Evolutionary conservation across 2,888 invertebrate genomes (phyloP).

Genomic region (Euproctis similis): DNA sequence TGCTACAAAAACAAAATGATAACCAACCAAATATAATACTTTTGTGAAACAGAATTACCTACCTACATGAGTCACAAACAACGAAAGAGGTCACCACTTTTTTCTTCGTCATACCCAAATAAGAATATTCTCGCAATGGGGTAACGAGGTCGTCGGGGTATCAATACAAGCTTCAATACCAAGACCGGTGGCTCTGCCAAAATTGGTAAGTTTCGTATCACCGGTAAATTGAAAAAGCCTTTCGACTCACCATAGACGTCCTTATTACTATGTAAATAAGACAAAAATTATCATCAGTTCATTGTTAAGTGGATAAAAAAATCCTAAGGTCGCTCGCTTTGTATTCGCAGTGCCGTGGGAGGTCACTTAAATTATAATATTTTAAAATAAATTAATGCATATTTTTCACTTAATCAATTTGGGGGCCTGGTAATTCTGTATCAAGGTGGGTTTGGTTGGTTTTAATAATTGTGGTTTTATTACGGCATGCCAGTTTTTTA

Average conservation of each 20-base stretch:
- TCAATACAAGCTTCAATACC: constrained; percentile 24
- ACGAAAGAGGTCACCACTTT: neutral
- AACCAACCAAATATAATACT: neutral
- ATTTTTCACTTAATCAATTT: no score
- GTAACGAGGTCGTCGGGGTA: constrained; percentile 47
- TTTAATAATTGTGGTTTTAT: constrained; percentile 15
- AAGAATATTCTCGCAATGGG: constrained; percentile 37
- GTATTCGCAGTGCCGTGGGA: constrained; percentile 25
- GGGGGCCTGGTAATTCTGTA: constrained; percentile 23
- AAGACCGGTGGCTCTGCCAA: constrained; percentile 55
- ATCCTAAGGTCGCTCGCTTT: no score
- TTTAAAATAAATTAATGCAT: no score
- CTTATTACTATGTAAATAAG: constrained; percentile 14
- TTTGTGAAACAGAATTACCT: neutral
- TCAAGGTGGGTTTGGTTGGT: constrained; percentile 27
- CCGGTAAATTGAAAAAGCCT: constrained; percentile 27
- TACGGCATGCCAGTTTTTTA: constrained; percentile 3
- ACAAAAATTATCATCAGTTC: no score
- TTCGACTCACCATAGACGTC: constrained; percentile 5
- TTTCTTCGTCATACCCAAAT: constrained; percentile 44
- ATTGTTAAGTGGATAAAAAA: no score
- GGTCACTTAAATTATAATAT: constrained; percentile 25
- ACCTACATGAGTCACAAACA: neutral
- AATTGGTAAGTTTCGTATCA: constrained; percentile 45
- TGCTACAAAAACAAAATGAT: neutral